Percentiles rank a stretch among this genome's conserved stretches.
phyloP scores from a whole-genome alignment of 2,797 vertebrate genomes.

The Takifugu ocellatus region DNA sequence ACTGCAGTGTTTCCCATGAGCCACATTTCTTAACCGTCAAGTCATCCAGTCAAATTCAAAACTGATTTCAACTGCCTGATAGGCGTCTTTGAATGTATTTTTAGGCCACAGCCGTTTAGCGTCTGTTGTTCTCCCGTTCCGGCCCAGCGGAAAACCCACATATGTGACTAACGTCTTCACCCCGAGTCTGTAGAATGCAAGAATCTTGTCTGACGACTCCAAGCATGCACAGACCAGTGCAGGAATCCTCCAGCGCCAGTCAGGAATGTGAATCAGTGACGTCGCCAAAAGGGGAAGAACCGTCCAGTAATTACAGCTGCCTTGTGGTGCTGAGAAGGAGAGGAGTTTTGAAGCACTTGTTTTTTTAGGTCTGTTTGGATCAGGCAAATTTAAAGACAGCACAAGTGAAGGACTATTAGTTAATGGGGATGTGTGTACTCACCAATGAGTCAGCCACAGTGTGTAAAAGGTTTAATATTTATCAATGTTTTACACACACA shows the following conservation, averaged over 20 bases:
- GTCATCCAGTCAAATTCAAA: neutral
- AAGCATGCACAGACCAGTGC: constrained; percentile 76
- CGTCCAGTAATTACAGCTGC: constrained; percentile 12
- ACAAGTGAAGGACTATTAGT: too few species aligned
- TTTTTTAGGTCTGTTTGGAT: neutral
- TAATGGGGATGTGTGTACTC: too few species aligned
- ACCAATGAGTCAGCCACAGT: too few species aligned
- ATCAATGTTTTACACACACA: too few species aligned
- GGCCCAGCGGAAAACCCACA: constrained; percentile 43
- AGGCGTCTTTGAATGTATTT: constrained; percentile 1
- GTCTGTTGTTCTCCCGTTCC: constrained; percentile 39
- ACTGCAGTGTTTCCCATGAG: too few species aligned
- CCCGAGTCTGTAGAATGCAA: constrained; percentile 33
- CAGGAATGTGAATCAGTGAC: constrained; percentile 67
- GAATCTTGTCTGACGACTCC: constrained; percentile 74
- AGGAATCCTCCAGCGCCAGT: constrained; percentile 69
- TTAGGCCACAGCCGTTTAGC: constrained; percentile 20
- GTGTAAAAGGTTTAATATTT: too few species aligned
- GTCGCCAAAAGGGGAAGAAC: constrained; percentile 41
- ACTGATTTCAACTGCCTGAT: neutral
- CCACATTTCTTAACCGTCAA: too few species aligned
- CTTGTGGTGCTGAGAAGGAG: neutral
- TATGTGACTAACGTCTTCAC: constrained; percentile 40
- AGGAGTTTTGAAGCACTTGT: neutral
- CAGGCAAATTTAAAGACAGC: too few species aligned